phyloP scores from a whole-genome alignment of 1,140 invertebrate genomes.

The Philopotamus ludificatus region DNA sequence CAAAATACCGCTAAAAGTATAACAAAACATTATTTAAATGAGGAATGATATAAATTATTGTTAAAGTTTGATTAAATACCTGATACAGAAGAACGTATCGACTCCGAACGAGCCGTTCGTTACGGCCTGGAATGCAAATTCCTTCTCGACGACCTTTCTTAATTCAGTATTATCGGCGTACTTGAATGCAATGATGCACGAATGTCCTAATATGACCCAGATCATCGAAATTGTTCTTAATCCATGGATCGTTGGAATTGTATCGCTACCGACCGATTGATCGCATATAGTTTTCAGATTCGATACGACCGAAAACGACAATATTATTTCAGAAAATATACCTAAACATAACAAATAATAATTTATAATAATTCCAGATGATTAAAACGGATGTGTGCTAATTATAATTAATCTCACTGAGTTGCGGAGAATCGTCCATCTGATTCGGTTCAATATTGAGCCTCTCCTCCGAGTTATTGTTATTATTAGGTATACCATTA shows the following conservation, averaged over 20 bases:
- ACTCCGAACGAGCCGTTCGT: constrained; percentile 87
- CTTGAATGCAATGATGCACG: constrained; percentile 80
- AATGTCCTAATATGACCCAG: constrained; percentile 91
- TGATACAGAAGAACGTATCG: constrained; percentile 88
- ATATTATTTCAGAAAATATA: constrained; percentile 67
- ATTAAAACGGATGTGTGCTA: too few species aligned
- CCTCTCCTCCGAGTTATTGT: constrained; percentile 63
- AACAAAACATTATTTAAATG: too few species aligned
- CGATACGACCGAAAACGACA: constrained; percentile 74
- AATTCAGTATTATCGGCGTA: constrained; percentile 83
- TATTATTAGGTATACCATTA: constrained; percentile 56
- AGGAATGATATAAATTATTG: too few species aligned
- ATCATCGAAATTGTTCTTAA: constrained; percentile 83
- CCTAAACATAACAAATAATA: constrained; percentile 48
- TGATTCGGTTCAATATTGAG: constrained; percentile 54
- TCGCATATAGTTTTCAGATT: constrained; percentile 79
- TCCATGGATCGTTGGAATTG: constrained; percentile 79
- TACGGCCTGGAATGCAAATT: constrained; percentile 79
- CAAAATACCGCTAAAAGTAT: constrained; percentile 68
- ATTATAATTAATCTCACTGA: constrained; percentile 50
- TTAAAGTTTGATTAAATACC: constrained; percentile 51
- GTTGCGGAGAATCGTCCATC: constrained; percentile 51
- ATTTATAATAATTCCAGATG: background rate
- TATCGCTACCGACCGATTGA: constrained; percentile 73
- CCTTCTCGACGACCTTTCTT: constrained; percentile 73